A percentile compares a stretch with the other conserved stretches of the same genome.
phyloP scores from a whole-genome alignment of 2,113 vertebrate species.

The Grus americana region DNA sequence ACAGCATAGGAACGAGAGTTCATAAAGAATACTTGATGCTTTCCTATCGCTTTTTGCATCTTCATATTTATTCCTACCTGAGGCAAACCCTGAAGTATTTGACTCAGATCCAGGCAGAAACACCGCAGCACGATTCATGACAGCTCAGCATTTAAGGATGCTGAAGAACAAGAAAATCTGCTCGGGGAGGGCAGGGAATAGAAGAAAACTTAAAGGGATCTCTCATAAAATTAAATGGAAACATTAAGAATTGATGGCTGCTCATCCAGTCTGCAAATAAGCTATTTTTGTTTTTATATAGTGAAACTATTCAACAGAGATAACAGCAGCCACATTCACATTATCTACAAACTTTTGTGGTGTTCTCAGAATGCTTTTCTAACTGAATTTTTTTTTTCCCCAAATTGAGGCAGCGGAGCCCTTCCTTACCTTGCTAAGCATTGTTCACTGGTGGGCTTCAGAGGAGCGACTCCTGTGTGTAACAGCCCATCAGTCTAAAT shows the following conservation, averaged over 20 bases:
- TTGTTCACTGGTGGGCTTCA: background rate
- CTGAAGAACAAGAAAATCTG: constrained; percentile 31
- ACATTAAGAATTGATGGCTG: constrained; percentile 57
- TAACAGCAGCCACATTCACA: background rate
- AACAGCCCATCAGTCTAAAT: background rate
- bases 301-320: background rate
- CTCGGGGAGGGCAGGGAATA: background rate
- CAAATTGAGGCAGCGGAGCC: background rate
- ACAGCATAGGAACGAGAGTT: background rate
- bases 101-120: constrained; percentile 15
- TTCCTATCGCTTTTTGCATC: background rate
- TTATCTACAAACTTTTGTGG: background rate
- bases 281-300: constrained; percentile 51
- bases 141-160: constrained; percentile 46
- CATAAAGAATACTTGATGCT: constrained; percentile 13
- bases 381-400: background rate
- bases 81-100: constrained; percentile 24
- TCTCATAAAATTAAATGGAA: constrained; percentile 65
- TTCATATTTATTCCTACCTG: constrained; percentile 21
- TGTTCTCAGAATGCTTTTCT: background rate
- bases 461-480: background rate
- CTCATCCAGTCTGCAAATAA: constrained; percentile 55
- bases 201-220: constrained; percentile 49
- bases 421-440: background rate
- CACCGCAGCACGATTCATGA: background rate